These are phyloP conservation scores for Oreotrochilus melanogaster DNA, from an alignment of 2,113 vertebrate genomes.

Conservation along the genomic window DNA sequence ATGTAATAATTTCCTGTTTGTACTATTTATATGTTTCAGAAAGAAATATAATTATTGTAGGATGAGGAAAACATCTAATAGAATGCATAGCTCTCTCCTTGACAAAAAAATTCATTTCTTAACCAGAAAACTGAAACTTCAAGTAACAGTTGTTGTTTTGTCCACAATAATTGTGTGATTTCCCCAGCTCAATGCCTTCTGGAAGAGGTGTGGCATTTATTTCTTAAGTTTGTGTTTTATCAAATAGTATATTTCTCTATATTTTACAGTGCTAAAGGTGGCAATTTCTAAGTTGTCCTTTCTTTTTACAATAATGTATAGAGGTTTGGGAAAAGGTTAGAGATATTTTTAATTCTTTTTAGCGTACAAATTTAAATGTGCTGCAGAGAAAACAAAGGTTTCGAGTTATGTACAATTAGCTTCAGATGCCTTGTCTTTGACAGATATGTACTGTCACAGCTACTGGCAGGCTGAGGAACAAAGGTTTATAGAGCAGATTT, in stretches of 20 bases:
- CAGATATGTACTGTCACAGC: background rate
- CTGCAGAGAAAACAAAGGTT: background rate
- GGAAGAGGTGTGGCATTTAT: background rate
- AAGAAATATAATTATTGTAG: background rate
- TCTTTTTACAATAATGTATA: background rate
- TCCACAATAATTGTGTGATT: background rate
- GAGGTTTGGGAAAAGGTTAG: background rate
- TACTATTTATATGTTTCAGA: background rate
- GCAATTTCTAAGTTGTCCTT: background rate
- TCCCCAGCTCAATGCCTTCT: background rate
- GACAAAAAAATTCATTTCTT: background rate
- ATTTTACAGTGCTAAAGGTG: background rate
- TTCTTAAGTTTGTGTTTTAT: background rate
- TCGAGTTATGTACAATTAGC: background rate
- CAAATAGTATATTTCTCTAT: background rate
- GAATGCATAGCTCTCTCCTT: background rate
- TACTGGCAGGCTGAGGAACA: background rate
- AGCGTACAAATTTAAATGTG: background rate
- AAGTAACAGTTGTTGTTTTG: background rate
- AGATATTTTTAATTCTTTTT: no score
- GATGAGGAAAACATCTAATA: background rate
- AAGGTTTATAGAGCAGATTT: background rate
- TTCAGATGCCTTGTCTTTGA: background rate
- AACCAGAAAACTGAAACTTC: background rate
- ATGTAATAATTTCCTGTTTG: accelerated